Evolutionary conservation across 2,888 invertebrate genomes (phyloP).

Genomic region (Cephonodes hylas): DNA sequence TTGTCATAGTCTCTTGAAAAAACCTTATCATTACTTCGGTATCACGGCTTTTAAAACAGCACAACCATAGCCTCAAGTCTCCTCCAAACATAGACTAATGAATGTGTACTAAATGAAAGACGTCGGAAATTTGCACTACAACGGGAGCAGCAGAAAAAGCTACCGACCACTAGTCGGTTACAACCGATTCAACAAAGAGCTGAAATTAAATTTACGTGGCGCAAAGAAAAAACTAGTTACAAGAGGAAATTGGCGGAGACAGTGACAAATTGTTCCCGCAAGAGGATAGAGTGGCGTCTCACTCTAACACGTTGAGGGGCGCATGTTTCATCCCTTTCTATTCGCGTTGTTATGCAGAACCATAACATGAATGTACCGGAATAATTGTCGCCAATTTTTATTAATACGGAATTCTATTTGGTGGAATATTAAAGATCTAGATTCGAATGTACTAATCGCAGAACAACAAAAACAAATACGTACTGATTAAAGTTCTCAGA

Average conservation of each 20-base stretch:
- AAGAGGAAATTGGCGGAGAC: constrained; percentile 78
- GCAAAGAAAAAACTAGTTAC: constrained; percentile 80
- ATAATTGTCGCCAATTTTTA: constrained; percentile 42
- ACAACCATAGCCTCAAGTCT: neutral
- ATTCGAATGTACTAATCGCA: no score
- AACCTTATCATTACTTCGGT: no score
- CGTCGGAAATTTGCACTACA: constrained; percentile 20
- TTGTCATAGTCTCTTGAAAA: no score
- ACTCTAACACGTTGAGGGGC: constrained; percentile 39
- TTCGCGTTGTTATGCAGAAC: constrained; percentile 39
- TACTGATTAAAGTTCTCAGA: no score
- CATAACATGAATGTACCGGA: constrained; percentile 49
- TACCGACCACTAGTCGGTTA: constrained; percentile 38
- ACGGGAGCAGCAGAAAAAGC: constrained; percentile 23
- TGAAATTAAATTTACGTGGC: constrained; percentile 78
- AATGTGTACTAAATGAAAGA: constrained; percentile 19
- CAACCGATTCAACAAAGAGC: constrained; percentile 67
- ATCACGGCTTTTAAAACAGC: no score
- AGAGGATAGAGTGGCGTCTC: constrained; percentile 53
- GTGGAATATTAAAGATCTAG: neutral
- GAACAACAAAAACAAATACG: no score
- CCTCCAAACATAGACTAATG: neutral
- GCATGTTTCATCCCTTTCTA: constrained; percentile 42
- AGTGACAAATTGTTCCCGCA: constrained; percentile 77
- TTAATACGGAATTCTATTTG: neutral